These are phyloP conservation scores for Rosalia funebris DNA, from an alignment of 2,888 invertebrate genomes.

Conservation along the genomic window DNA sequence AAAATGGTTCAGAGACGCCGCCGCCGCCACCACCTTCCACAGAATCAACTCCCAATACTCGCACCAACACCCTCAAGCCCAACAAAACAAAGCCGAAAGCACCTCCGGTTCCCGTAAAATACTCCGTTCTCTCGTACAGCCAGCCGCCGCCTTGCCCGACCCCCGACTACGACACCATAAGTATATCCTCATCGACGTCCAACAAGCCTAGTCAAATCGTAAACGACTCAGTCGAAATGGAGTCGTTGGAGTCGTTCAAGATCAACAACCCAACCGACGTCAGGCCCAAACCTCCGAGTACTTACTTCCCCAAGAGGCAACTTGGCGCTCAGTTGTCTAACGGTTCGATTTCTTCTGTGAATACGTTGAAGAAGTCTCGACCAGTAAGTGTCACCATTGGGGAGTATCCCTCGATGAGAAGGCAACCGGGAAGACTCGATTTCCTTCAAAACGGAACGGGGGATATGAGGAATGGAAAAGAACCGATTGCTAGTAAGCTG, in stretches of 20 bases:
- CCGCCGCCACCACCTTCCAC: conserved; percentile 5
- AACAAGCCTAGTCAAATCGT: conserved; percentile 43
- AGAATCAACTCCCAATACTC: conserved; percentile 28
- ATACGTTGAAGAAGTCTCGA: conserved; percentile 61
- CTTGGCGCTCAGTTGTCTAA: conserved; percentile 51
- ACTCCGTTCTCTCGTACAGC: conserved; percentile 57
- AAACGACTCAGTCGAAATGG: conserved; percentile 75
- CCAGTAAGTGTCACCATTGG: conserved; percentile 78
- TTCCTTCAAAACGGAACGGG: conserved; percentile 69
- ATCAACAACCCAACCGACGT: conserved; percentile 72
- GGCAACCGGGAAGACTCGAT: conserved; percentile 78
- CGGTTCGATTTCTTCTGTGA: conserved; percentile 41
- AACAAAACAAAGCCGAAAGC: conserved; percentile 55
- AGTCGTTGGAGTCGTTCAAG: conserved; percentile 80
- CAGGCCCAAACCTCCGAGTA: conserved; percentile 74
- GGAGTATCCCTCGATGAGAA: conserved; percentile 71
- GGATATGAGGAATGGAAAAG: conserved; percentile 46
- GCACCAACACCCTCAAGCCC: conserved; percentile 46
- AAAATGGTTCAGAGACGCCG: conserved; percentile 23
- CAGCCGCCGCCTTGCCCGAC: conserved; percentile 66
- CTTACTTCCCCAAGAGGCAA: conserved; percentile 69
- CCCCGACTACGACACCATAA: conserved; percentile 68
- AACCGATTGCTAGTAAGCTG: conserved; percentile 72
- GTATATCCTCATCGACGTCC: conserved; percentile 57
- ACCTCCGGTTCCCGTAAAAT: conserved; percentile 61